Base-by-base conservation (phyloP, 2,113 vertebrate genomes). In the Calidris pygmaea region DNA sequence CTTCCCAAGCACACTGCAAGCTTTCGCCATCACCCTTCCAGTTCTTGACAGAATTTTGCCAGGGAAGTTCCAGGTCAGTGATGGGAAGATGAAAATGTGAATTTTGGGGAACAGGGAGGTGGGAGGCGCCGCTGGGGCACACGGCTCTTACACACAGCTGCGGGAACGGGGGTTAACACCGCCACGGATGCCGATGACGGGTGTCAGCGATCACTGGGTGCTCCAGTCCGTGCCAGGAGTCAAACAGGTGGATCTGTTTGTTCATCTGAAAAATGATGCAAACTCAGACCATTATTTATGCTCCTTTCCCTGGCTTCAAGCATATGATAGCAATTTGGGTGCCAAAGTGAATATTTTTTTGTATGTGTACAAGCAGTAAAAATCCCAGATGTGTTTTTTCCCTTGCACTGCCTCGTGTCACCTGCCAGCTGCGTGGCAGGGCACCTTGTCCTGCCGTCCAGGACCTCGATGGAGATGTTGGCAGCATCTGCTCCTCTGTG, bases 111-210 rank as follows among this genome's bases (percentile, higher is more conserved):
- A 2, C 5, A 30, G 62, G 27, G 2, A 7, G 70, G 7, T 8
- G 59, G n/a, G 74, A 19, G 70, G 5, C 5, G 29, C 45, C 12
- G 34, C 29, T 11, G 66, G 32, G 35, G 17, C 5, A 5, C 12
- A 10, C 14, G 4, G 12, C 4, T 7, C 65, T 12, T 4, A 5
- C 1, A 2, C 9, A 1, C 24, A 14, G 48, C 26, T 20, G 2
- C 4, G 6, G 39, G 45, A 7, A 26, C 2, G n/a, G 19, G 3
- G 15, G 29, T 29, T 32, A 16, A 47, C 39, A 4, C 35, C 39
- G 6, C 18, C 1, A 1, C 32, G 9, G 58, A 14, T 14, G 58
- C 14, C 11, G 11, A 3, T 20, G 16, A 16, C 0, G 6, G 72
- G 17, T 27, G 29, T 30, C 7, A 0, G 29, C 12, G 30, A 11